Base-by-base conservation (phyloP, 1,140 invertebrate genomes). In the Dinoponera quadriceps region DNA sequence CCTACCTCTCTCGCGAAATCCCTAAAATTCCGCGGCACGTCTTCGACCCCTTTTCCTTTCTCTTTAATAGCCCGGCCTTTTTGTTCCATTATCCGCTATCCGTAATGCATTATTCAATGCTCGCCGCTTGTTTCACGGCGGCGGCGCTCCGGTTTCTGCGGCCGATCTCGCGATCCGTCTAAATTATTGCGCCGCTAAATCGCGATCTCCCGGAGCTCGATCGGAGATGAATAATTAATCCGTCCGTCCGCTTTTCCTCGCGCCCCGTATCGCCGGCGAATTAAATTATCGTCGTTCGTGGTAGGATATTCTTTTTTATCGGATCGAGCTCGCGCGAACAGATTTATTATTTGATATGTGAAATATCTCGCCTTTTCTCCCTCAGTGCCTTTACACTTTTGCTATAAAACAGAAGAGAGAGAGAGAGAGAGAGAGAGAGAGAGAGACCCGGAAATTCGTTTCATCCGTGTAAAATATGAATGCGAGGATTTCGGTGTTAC, bases 101-200 rank as follows among this genome's bases (percentile, higher is more conserved):
- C 82, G 38, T 57, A 55, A 84, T 81, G 62, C 69, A 86, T 86
- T 84, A 84, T 81, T 71, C 85, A 74, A 71, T 72, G 16, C 25
- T 49, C 25, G 65, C 7, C 22, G 29, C 51, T 85, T 83, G 72
- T 83, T 68, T 68, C 48, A 68, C 62, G 72, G 14, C 72, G 62
- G 14, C 25, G 54, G 20, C 51, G 81, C 33, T 33, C n/a, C n/a
- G n/a, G 60, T 55, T 83, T 77, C 62, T 66, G 71, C 27, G 66
- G 44, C 18, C 57, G 57, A 63, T 82, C 44, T 73, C 63, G 44
- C 20, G 51, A 48, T 51, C 22, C 29, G 29, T 25, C 22, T 75
- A 69, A 69, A 77, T 77, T 77, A 77, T 85, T 57, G 22, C 49
- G 14, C 33, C 11, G 38, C 14, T 44, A 77, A 75, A 13, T 77